These are phyloP conservation scores for Molanna angustata DNA, from an alignment of 2,888 invertebrate species.

Conservation along the genomic window DNA sequence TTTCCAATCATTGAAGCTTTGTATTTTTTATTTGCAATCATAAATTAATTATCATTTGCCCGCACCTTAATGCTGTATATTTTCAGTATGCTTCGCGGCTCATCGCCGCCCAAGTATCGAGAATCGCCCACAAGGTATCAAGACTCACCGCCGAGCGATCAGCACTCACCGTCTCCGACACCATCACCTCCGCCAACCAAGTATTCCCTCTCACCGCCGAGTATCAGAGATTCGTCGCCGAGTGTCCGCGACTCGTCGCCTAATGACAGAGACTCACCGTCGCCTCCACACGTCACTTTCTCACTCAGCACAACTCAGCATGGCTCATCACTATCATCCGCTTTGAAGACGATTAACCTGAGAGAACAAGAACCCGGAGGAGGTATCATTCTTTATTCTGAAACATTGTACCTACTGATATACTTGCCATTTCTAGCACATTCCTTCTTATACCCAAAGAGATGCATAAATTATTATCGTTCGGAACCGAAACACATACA, in stretches of 20 bases:
- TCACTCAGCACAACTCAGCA: constrained; percentile 8
- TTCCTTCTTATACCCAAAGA: no score
- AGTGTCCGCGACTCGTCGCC: neutral
- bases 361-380: constrained; percentile 10
- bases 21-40: no score
- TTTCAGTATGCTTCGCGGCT: constrained; percentile 12
- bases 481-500: no score
- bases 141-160: constrained; percentile 3
- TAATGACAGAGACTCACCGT: neutral
- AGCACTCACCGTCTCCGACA: constrained; percentile 3
- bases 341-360: neutral
- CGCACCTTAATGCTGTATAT: neutral
- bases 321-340: constrained; percentile 1
- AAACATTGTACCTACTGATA: no score
- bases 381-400: constrained; percentile 3
- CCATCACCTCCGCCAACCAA: neutral
- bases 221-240: neutral
- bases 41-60: no score
- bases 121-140: constrained; percentile 5
- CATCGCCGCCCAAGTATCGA: constrained; percentile 3
- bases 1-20: no score
- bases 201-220: neutral
- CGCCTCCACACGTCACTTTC: constrained; percentile 8
- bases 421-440: no score
- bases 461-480: no score